Evolutionary conservation across 53 echinoderm and acorn worm species (phyloP), one percentile per base, ranked within the genome.

Genomic region (Crossaster papposus): DNA sequence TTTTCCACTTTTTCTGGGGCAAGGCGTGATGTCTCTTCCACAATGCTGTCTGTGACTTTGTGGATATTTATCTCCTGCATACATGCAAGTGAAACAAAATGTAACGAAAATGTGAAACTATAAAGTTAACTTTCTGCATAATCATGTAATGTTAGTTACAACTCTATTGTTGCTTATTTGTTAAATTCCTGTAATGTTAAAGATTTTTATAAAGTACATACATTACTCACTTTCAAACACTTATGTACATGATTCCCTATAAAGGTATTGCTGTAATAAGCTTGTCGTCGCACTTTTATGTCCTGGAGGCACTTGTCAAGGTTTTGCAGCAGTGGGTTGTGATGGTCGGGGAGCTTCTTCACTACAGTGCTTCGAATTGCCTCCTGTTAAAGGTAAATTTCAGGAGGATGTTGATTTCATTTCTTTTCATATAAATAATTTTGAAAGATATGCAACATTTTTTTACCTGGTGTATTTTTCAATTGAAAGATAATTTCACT

Each of bases 171-270:
- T 64, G 64, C 64, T 64, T 64, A 24, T 37, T 12, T 36, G 23
- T 36, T 15, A 37, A 78, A 78, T n/a, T 36, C 5, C 36, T 36
- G 23, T 36, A 78, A 78, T 23, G 36, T 23, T 37, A 18, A 22
- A 36, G 22, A 38, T 36, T 4, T 36, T 38, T 78, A 36, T 44
- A 44, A 44, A 44, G 44, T 44, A 44, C 44, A 44, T 44, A 44
- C 44, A 44, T 30, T 35, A 5, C 32, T 62, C 70, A 94, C 94
- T 89, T 91, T 78, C 1, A 91, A 75, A 68, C 94, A 94, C 72
- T 94, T 94, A 68, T 91, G 89, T 11, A 94, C 91, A 83, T 94
- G 94, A 81, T 94, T 94, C 23, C 91, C 94, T 30, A 94, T 81
- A 58, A 94, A 92, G 7, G 89, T 38, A 17, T 78, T 83, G 22